A percentile compares a stretch with the other conserved stretches of the same genome.
Conservation (phyloP, 1,140 invertebrate species). For the Drosophila sechellia region DNA sequence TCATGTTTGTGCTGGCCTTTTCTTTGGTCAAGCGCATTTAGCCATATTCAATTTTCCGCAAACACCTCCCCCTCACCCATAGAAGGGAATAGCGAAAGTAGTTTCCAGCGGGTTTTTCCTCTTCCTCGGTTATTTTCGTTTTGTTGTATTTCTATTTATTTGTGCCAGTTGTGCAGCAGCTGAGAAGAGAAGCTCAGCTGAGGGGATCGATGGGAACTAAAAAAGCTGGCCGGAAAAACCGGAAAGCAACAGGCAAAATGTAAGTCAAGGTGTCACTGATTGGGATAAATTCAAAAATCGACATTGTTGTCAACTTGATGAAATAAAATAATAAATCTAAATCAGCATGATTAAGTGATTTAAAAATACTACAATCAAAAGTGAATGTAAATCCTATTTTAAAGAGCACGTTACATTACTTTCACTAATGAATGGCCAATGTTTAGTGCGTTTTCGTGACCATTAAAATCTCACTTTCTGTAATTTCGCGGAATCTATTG, state of each 20-base stretch:
- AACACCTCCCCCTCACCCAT: constrained; percentile 6
- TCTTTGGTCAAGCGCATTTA: constrained; percentile 67
- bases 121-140: constrained; percentile 18
- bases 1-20: constrained; percentile 58
- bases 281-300: constrained; percentile 11
- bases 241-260: constrained; percentile 52
- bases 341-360: too few relatives aligned
- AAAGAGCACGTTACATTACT: neutral
- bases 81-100: constrained; percentile 70
- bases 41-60: constrained; percentile 65
- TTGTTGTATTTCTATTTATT: constrained; percentile 41
- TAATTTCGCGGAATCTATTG: constrained; percentile 6
- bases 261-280: constrained; percentile 52
- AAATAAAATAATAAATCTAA: too few relatives aligned
- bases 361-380: too few relatives aligned
- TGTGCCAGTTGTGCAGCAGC: constrained; percentile 75
- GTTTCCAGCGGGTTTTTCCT: constrained; percentile 73
- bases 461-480: constrained; percentile 6
- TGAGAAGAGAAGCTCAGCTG: constrained; percentile 4
- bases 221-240: constrained; percentile 25
- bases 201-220: constrained; percentile 18
- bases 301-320: neutral
- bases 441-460: constrained; percentile 11
- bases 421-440: constrained; percentile 1
- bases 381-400: neutral